phyloP scores from a whole-genome alignment of 1,140 invertebrate species.

The Scylla paramamosain region DNA sequence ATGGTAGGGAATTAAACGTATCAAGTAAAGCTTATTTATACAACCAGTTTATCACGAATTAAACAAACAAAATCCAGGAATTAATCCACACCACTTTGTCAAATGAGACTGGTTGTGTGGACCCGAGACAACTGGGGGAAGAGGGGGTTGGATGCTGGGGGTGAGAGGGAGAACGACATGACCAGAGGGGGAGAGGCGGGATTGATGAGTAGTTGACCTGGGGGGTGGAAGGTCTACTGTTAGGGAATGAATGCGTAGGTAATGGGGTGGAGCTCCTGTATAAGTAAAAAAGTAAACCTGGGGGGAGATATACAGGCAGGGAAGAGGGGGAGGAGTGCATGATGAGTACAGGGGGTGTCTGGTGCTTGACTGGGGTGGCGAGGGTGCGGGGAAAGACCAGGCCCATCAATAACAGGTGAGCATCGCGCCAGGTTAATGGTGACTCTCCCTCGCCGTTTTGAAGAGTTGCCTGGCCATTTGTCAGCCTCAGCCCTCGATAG shows the following conservation, averaged over 20 bases:
- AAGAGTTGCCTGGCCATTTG: slow-evolving; percentile 20
- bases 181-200: too few species aligned
- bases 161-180: not conserved
- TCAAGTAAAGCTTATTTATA: slow-evolving; percentile 2
- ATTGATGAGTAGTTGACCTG: not conserved
- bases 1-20: not conserved
- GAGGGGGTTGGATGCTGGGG: not conserved
- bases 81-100: slow-evolving; percentile 10
- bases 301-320: not conserved
- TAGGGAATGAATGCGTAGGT: too few species aligned
- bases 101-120: not conserved
- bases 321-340: not conserved
- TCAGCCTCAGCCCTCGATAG: not conserved
- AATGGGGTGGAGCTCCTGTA: too few species aligned
- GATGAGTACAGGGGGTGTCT: not conserved
- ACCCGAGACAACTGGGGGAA: not conserved
- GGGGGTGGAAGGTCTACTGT: not conserved
- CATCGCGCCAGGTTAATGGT: not conserved
- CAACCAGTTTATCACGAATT: not conserved
- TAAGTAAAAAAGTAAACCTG: not conserved
- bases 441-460: slow-evolving; percentile 17
- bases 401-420: not conserved
- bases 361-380: not conserved
- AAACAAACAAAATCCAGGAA: not conserved
- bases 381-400: not conserved